Evolutionary conservation across 2,797 vertebrate genomes (phyloP), one percentile per base, ranked within the genome.

Genomic region (Peromyscus aztecus): DNA sequence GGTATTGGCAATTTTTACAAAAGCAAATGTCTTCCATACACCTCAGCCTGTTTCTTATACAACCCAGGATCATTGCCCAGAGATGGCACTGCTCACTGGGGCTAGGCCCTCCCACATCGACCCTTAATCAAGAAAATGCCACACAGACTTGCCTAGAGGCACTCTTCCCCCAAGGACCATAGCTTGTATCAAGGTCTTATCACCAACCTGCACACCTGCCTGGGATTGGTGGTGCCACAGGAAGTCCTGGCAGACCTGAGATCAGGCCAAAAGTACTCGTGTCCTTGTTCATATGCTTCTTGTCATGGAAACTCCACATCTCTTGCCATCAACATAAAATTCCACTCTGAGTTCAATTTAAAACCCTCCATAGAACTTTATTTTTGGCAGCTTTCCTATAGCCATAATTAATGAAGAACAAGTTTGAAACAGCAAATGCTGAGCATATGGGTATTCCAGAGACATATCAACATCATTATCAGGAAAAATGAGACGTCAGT

Each of bases 401-500:
- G 90, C 80, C 73, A 94, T 97, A 97, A 97, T 97, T 97, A 97
- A 97, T 97, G 95, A 97, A 95, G 97, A 95, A 95, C 89, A 96
- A 97, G 91, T 96, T 75, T 95, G 91, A 97, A 97, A 91, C 80
- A 95, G 96, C 92, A 97, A 95, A 97, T 93, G 97, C 90, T 97
- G 96, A 98, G 80, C 97, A 98, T 98, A 98, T 98, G 97, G 97
- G 80, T 97, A 91, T 97, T 97, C 83, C 89, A 65, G 86, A 93
- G 92, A 97, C 91, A 77, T 95, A 97, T 90, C 97, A 97, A 97
- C 96, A 98, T 97, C 97, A 97, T 97, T 97, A 98, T 92, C 96
- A 97, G 94, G 95, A 97, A 97, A 98, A 97, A 97, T 97, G 97
- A 97, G 97, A 97, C 95, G 96, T 97, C 97, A 95, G 82, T 97